Evolutionary conservation across 2,888 invertebrate genomes (phyloP).

Genomic region (Metopia argyrocephala): DNA sequence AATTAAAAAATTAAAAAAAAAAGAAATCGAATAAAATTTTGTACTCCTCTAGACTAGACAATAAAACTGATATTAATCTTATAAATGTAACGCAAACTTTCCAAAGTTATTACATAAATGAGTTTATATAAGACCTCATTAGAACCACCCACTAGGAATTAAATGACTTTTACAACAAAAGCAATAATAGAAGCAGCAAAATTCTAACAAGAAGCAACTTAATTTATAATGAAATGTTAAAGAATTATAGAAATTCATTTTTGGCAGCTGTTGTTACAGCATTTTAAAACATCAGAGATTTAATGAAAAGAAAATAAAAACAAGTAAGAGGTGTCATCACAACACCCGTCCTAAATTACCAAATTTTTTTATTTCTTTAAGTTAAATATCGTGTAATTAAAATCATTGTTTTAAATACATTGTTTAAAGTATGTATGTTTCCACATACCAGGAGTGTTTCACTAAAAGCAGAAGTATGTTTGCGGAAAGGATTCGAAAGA

Average conservation of each 20-base stretch:
- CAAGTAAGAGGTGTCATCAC: background rate
- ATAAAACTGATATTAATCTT: conserved; percentile 47
- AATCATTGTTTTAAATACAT: too few relatives aligned
- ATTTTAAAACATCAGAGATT: conserved; percentile 23
- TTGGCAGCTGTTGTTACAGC: conserved; percentile 21
- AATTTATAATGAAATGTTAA: conserved; percentile 43
- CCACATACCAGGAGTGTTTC: too few relatives aligned
- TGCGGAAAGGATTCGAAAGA: too few relatives aligned
- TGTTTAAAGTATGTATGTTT: too few relatives aligned
- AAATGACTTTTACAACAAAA: conserved; percentile 25
- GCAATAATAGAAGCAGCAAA: background rate
- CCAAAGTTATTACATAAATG: conserved; percentile 8
- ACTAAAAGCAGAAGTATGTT: too few relatives aligned
- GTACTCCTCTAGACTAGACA: conserved; percentile 12
- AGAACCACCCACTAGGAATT: conserved; percentile 58
- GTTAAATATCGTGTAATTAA: too few relatives aligned
- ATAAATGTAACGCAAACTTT: conserved; percentile 36
- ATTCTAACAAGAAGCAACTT: conserved; percentile 37
- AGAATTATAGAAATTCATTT: background rate
- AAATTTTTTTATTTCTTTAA: too few relatives aligned
- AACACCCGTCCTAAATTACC: too few relatives aligned
- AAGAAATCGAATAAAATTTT: background rate
- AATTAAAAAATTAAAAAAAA: conserved; percentile 43
- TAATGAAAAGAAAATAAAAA: background rate
- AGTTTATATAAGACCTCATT: conserved; percentile 51